A percentile compares a stretch with the other conserved stretches of the same genome.
Evolutionary conservation across 2,113 vertebrate genomes (phyloP).

Genomic region (Crotalus helleri): DNA sequence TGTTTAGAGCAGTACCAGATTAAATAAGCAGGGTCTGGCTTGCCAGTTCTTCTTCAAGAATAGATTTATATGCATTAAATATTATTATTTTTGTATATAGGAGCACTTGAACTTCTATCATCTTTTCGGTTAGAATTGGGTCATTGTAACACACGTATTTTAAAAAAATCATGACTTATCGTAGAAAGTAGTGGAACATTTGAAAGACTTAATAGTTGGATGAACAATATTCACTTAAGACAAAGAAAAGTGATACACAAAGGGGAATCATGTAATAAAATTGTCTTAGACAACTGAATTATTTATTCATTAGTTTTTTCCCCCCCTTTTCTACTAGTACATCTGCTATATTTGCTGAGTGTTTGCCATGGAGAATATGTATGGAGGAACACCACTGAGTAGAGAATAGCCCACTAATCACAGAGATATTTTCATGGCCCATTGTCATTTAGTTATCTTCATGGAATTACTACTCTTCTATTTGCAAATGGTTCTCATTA

Average conservation of each 20-base stretch:
- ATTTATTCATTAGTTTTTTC: slow-evolving; percentile 45
- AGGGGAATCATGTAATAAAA: slow-evolving; percentile 74
- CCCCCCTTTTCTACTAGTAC: not conserved
- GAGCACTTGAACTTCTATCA: not conserved
- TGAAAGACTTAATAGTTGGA: slow-evolving; percentile 66
- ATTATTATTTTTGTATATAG: not conserved
- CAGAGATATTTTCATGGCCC: slow-evolving; percentile 22
- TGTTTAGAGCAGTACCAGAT: not conserved
- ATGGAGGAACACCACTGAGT: not conserved
- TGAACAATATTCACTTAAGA: slow-evolving; percentile 69
- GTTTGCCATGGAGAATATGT: slow-evolving; percentile 42
- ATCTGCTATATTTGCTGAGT: slow-evolving; percentile 28
- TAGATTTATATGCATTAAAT: not conserved
- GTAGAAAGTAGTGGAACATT: not conserved
- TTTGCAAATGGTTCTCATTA: slow-evolving; percentile 18
- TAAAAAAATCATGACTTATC: not conserved
- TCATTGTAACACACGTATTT: not conserved
- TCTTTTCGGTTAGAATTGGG: not conserved
- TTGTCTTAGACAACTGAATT: slow-evolving; percentile 34
- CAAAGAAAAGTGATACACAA: slow-evolving; percentile 79
- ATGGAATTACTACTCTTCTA: slow-evolving; percentile 20
- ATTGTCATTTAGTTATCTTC: slow-evolving; percentile 29
- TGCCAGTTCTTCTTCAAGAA: not conserved
- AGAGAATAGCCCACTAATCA: slow-evolving; percentile 31
- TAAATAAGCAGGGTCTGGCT: not conserved